Percentiles rank a stretch among this genome's conserved stretches.
Evolutionary conservation across 2,113 vertebrate species (phyloP).

Genomic region (Rhodinocichla rosea): DNA sequence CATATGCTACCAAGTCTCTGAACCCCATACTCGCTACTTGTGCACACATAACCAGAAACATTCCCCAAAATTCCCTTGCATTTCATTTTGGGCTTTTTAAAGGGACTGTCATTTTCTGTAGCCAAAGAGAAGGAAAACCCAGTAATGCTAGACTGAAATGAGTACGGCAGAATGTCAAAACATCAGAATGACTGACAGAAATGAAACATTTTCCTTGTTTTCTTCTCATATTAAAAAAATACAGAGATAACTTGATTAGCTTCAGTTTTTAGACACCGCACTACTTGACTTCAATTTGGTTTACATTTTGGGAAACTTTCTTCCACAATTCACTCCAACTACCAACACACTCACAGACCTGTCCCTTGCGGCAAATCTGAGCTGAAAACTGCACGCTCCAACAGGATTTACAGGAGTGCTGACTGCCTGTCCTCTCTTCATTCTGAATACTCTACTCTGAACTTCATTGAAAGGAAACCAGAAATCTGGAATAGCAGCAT

Average conservation of each 20-base stretch:
- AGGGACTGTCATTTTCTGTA: neutral
- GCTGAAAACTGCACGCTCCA: neutral
- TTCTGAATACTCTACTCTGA: neutral
- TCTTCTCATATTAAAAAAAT: neutral
- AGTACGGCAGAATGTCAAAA: neutral
- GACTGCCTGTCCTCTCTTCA: neutral
- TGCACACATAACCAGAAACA: neutral
- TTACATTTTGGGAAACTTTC: constrained; percentile 20
- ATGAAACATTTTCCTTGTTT: neutral
- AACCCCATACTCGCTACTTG: neutral
- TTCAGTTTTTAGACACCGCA: neutral
- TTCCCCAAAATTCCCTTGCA: neutral
- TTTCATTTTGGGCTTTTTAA: neutral
- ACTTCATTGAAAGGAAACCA: neutral
- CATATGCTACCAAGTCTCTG: neutral
- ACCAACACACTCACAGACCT: neutral
- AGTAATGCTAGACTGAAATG: neutral
- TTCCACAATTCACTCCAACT: neutral
- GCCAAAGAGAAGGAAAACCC: neutral
- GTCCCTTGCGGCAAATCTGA: neutral
- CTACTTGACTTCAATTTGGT: neutral
- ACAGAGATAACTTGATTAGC: neutral
- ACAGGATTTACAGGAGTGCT: neutral
- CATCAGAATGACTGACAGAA: neutral
- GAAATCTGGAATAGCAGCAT: neutral